phyloP scores from a whole-genome alignment of 2,888 invertebrate species.

The Eupeodes luniger region DNA sequence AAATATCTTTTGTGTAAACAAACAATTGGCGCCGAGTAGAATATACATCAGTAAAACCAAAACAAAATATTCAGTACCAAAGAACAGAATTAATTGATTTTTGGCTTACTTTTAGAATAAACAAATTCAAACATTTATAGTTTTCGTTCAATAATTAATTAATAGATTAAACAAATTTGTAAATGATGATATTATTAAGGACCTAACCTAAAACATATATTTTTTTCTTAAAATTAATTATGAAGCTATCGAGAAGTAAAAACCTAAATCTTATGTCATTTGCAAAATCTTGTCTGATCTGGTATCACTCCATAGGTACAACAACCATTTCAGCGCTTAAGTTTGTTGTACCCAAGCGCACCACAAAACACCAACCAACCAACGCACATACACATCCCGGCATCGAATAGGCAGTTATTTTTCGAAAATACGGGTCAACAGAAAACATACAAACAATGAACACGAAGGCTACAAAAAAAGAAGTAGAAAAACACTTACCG shows the following conservation, averaged over 20 bases:
- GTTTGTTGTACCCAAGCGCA: conserved; percentile 30
- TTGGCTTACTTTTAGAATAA: too few species aligned
- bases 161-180: too few species aligned
- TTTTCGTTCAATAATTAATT: too few species aligned
- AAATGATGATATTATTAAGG: too few species aligned
- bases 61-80: too few species aligned
- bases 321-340: background rate
- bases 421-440: conserved; percentile 32
- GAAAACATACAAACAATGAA: conserved; percentile 11
- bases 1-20: too few species aligned
- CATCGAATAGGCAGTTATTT: conserved; percentile 43
- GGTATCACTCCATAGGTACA: background rate
- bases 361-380: background rate
- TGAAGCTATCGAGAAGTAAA: background rate
- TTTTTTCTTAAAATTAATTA: too few species aligned
- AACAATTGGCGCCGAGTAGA: too few species aligned
- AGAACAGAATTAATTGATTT: too few species aligned
- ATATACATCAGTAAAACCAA: too few species aligned
- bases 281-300: background rate
- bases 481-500: conserved; percentile 7
- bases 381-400: conserved; percentile 7
- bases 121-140: too few species aligned
- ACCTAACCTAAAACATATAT: too few species aligned
- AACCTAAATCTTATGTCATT: background rate
- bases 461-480: background rate